Evolutionary conservation across 2,888 invertebrate genomes (phyloP), one percentile per base, ranked within the genome.

Genomic region (Drosophila lutescens): DNA sequence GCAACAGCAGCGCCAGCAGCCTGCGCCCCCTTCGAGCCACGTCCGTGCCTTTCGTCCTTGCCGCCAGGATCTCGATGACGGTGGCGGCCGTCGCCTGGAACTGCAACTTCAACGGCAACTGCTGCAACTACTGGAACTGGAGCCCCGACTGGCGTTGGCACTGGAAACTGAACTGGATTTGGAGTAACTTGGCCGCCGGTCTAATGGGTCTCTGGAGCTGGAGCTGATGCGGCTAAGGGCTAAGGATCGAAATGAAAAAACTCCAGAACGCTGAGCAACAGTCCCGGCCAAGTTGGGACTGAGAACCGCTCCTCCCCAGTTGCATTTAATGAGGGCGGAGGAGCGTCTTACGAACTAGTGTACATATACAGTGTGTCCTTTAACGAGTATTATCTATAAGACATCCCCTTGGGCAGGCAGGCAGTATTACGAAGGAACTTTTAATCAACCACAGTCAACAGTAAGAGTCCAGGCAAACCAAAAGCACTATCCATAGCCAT

Each of bases 1-100:
- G 92, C 76, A 92, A 92, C 80, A 92, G 91, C 84, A 92, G 91
- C 78, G 91, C 91, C 75, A 90, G 88, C 88, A 83, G 82, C 66
- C 79, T 88, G 57, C 80, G 73, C 53, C 71, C 74, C 40, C 68
- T 84, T 50, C 79, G 68, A 56, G 61, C 43, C 43, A 43, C 43
- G 12, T 43, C 43, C 43, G 43, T 84, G 83, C 83, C 88, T 84
- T 84, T 63, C 80, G 74, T 65, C 56, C 56, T 56, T 66, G 86
- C 79, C 79, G 76, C 80, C 65, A 65, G 50, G 54, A 67, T 62
- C 59, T 73, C 87, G 65, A 73, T 81, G 81, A 72, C 71, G 63
- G 69, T 74, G 69, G 67, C 80, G 15, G 78, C 80, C 76, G 79
- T 83, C 69, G 80, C 86, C 65, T 78, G 79, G 78, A 83, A 80